A percentile compares a stretch with the other conserved stretches of the same genome.
phyloP scores from a whole-genome alignment of 2,888 invertebrate genomes.

The Elmis aenea region DNA sequence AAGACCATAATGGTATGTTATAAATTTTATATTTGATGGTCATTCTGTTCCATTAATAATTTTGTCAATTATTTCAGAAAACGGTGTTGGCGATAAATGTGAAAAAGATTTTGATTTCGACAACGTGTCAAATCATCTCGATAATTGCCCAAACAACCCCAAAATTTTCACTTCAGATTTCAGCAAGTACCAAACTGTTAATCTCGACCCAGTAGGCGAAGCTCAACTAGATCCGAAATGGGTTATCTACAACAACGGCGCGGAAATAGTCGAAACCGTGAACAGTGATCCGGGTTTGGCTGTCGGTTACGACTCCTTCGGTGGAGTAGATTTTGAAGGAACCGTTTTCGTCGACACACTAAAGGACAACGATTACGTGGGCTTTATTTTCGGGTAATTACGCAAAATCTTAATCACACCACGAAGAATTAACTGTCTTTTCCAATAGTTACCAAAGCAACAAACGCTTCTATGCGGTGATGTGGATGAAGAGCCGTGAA shows the following conservation, averaged over 20 bases:
- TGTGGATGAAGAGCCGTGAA: slow-evolving; percentile 95
- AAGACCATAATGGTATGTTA: slow-evolving; percentile 62
- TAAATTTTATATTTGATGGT: too few relatives aligned
- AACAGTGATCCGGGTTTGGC: slow-evolving; percentile 96
- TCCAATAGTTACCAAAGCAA: slow-evolving; percentile 78
- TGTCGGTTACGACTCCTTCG: slow-evolving; percentile 82
- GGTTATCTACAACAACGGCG: slow-evolving; percentile 87
- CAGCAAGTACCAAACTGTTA: slow-evolving; percentile 83
- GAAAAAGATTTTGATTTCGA: slow-evolving; percentile 83
- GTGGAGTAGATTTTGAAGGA: slow-evolving; percentile 93
- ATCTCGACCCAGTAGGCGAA: slow-evolving; percentile 87
- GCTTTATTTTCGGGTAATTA: slow-evolving; percentile 80
- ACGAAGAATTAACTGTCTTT: neutral
- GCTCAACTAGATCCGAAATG: slow-evolving; percentile 93
- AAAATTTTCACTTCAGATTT: slow-evolving; percentile 89
- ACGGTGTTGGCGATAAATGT: slow-evolving; percentile 82
- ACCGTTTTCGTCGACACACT: slow-evolving; percentile 91
- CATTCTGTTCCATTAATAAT: too few relatives aligned
- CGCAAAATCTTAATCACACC: neutral
- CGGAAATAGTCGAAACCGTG: slow-evolving; percentile 84
- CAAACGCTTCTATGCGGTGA: slow-evolving; percentile 87
- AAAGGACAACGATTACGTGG: slow-evolving; percentile 92
- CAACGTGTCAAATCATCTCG: slow-evolving; percentile 67
- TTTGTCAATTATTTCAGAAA: slow-evolving; percentile 50
- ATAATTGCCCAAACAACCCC: slow-evolving; percentile 94